Evolutionary conservation across 53 echinoderm and acorn worm genomes (phyloP), one percentile per base, ranked within the genome.

Genomic region (Paelopatides confundens): DNA sequence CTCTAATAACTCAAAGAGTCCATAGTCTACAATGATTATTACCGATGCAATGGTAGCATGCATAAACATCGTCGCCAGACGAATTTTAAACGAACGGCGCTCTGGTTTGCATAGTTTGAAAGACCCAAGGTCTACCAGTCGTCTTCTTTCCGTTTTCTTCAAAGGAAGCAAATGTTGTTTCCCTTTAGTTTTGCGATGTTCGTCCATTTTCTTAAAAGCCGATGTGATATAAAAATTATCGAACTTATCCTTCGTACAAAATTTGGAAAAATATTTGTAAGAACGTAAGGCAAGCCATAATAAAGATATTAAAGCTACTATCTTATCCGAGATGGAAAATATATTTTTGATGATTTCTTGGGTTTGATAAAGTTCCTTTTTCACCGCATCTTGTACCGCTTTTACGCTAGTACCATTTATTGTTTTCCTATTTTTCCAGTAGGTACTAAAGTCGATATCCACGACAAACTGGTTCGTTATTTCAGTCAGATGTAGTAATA

Each of bases 171-270:
- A 27, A 38, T 90, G 68, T n/a, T 84, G 74, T 50, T 77, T 76
- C 3, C 88, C 93, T 30, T 70, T 39, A 66, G 93, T 82, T 46
- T 82, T 82, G 48, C 96, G 79, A 67, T 78, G 87, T 8, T 13
- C 86, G 79, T 96, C 96, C 31, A 96, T 82, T 63, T 65, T 82
- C 86, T 94, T 93, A 29, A 93, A 96, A 63, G 93, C 87, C 1
- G 79, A 36, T 2, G 96, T 96, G 78, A 96, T 82, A 77, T 96
- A 96, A 81, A 85, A 93, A 76, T 96, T 96, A 64, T 96, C 96
- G 67, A 94, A 96, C 28, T 86, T 65, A 63, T 96, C 94, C 58
- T 94, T 94, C 31, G 94, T 96, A 48, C 91, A 91, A 46, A 94
- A 96, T 53, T 91, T 91, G 63, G 78, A 90, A 79, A 93, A 93